Evolutionary conservation across 2,888 invertebrate genomes (phyloP), one percentile per base, ranked within the genome.

Genomic region (Epinotia demarniana): DNA sequence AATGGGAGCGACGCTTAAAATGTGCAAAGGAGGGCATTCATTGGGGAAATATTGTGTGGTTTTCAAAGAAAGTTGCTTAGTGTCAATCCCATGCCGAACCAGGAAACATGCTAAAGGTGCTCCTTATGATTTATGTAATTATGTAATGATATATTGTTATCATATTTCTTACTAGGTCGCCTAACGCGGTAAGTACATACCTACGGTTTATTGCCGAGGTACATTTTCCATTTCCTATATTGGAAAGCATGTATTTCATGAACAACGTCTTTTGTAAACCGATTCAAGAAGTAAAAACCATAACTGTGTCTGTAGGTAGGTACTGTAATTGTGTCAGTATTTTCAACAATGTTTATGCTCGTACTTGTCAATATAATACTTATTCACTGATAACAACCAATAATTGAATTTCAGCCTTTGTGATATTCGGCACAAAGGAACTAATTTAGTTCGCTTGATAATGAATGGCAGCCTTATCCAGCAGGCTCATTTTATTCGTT

Each of bases 391-490:
- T 27, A 39, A 69, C 69, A 63, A 16, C 57, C 49, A 57, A 63
- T 69, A 70, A 67, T 69, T 19, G 49, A 9, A 16, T 9, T 18
- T 33, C 46, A 46, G 60, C 75, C 72, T 75, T 67, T 75, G 70
- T 72, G 61, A 66, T 33, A 63, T 75, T 27, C 46, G 63, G 46
- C 62, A 67, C 72, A 72, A 76, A 67, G 55, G 66, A 76, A 76
- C 75, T 76, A 76, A 76, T 72, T 76, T 72, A 76, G 67, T 71
- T 72, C 39, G 75, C 64, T 60, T 62, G 62, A 64, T 69, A 73
- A 69, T 75, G 75, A 62, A 79, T 81, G 81, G 84, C 84, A 83
- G 82, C 79, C 79, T 78, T 71, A 75, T 70, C 69, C 69, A 60
- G 63, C 72, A 60, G 63, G 63, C 70, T 75, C 70, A 71, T 75